A percentile compares a stretch with the other conserved stretches of the same genome.
Evolutionary conservation across 2,888 invertebrate species (phyloP).

Genomic region (Prenolepis imparis): DNA sequence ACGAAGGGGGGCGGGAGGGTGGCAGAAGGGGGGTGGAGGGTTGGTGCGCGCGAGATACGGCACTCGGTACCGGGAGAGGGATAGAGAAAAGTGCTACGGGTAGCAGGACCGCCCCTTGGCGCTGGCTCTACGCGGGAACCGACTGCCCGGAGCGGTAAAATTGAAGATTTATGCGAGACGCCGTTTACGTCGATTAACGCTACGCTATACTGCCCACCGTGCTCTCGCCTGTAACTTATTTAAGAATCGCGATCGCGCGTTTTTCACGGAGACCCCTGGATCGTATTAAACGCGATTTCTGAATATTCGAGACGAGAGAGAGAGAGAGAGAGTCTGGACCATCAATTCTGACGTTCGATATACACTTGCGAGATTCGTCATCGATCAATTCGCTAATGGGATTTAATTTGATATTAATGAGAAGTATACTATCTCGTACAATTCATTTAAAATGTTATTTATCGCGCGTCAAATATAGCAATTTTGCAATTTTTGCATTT

Average conservation of each 20-base stretch:
- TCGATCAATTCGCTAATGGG: not conserved
- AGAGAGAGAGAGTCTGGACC: too few species aligned
- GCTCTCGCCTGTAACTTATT: constrained; percentile 44
- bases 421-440: not conserved
- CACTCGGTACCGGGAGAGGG: constrained; percentile 35
- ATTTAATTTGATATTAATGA: not conserved
- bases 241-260: constrained; percentile 33
- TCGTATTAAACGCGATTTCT: not conserved
- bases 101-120: constrained; percentile 65
- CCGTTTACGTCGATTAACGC: constrained; percentile 52
- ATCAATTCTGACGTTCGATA: constrained; percentile 1
- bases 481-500: not conserved
- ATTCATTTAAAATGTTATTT: not conserved
- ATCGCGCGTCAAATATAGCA: not conserved
- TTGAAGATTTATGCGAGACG: constrained; percentile 65
- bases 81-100: constrained; percentile 53
- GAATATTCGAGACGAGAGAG: not conserved
- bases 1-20: constrained; percentile 1
- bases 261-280: constrained; percentile 6
- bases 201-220: constrained; percentile 37
- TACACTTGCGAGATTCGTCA: not conserved
- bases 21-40: constrained; percentile 49
- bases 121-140: constrained; percentile 33
- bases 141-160: constrained; percentile 55
- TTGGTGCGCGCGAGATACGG: constrained; percentile 52